phyloP scores from a whole-genome alignment of 2,797 vertebrate genomes.

The Apogon talboti region DNA sequence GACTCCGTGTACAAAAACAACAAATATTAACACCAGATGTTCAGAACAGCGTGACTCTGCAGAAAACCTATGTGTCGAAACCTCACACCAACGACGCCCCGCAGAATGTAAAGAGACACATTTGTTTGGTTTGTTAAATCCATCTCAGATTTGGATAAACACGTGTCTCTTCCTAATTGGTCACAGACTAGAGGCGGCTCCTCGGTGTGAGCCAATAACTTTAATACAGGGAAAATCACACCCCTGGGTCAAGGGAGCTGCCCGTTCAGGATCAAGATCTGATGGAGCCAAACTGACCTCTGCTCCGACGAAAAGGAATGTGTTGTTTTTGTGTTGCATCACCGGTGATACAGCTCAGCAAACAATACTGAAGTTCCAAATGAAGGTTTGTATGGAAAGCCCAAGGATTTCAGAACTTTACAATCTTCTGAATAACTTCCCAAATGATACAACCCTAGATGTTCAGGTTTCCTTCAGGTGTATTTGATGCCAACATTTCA shows the following conservation, averaged over 20 bases:
- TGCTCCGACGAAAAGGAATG: slow-evolving; percentile 25
- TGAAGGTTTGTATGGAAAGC: slow-evolving; percentile 3
- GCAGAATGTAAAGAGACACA: slow-evolving; percentile 50
- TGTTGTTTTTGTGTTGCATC: slow-evolving; percentile 23
- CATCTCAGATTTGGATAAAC: slow-evolving; percentile 36
- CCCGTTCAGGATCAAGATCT: slow-evolving; percentile 29
- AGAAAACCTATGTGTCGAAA: slow-evolving; percentile 20
- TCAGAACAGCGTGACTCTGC: slow-evolving; percentile 36
- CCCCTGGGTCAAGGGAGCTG: slow-evolving; percentile 47
- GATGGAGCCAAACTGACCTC: slow-evolving; percentile 42
- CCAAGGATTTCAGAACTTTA: not conserved
- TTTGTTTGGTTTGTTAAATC: slow-evolving; percentile 50
- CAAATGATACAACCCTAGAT: not conserved
- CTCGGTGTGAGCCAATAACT: slow-evolving; percentile 68
- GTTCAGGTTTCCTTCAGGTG: not conserved
- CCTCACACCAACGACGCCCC: slow-evolving; percentile 12
- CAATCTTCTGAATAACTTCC: not conserved
- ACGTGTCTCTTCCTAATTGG: slow-evolving; percentile 60
- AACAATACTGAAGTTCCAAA: slow-evolving; percentile 19
- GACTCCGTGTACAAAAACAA: slow-evolving; percentile 21
- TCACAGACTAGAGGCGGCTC: slow-evolving; percentile 60
- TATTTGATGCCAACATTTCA: not conserved
- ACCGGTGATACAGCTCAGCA: slow-evolving; percentile 19
- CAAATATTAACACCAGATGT: slow-evolving; percentile 54
- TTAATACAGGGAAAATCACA: slow-evolving; percentile 30